A percentile compares a stretch with the other conserved stretches of the same genome.
phyloP scores from a whole-genome alignment of 2,113 vertebrate genomes.

The Thomomys bottae region DNA sequence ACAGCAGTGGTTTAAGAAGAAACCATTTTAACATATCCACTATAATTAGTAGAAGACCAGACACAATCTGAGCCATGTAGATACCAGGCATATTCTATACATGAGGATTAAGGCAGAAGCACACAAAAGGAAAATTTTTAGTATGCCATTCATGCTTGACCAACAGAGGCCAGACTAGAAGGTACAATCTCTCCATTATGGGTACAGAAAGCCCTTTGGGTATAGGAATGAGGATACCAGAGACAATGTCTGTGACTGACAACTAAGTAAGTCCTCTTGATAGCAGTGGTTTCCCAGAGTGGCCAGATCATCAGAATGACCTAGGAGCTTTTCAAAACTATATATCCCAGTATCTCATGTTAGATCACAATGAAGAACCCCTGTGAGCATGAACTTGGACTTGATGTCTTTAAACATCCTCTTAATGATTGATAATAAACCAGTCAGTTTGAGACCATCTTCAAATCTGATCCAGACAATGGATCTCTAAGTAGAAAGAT shows the following conservation, averaged over 20 bases:
- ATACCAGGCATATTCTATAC: not conserved
- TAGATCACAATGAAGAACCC: not conserved
- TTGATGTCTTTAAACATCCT: not conserved
- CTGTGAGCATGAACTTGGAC: not conserved
- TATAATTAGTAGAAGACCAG: constrained; percentile 16
- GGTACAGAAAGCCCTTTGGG: not conserved
- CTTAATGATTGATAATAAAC: not conserved
- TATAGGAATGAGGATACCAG: not conserved
- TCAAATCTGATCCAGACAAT: not conserved
- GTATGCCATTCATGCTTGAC: constrained; percentile 5
- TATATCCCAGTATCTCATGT: not conserved
- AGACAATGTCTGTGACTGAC: not conserved
- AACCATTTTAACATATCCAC: not conserved
- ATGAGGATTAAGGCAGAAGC: not conserved
- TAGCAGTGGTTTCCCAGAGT: constrained; percentile 23
- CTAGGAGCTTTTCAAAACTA: constrained; percentile 35
- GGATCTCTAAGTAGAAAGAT: not conserved
- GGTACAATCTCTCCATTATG: not conserved
- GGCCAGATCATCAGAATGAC: not conserved
- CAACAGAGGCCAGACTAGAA: not conserved
- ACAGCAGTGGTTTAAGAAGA: not conserved
- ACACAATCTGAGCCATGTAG: not conserved
- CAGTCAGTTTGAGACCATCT: not conserved
- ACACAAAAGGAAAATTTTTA: not conserved
- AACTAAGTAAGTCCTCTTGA: constrained; percentile 2